Percentiles rank a stretch among this genome's conserved stretches.
phyloP scores from a whole-genome alignment of 2,797 vertebrate genomes.

The Xenops minutus region DNA sequence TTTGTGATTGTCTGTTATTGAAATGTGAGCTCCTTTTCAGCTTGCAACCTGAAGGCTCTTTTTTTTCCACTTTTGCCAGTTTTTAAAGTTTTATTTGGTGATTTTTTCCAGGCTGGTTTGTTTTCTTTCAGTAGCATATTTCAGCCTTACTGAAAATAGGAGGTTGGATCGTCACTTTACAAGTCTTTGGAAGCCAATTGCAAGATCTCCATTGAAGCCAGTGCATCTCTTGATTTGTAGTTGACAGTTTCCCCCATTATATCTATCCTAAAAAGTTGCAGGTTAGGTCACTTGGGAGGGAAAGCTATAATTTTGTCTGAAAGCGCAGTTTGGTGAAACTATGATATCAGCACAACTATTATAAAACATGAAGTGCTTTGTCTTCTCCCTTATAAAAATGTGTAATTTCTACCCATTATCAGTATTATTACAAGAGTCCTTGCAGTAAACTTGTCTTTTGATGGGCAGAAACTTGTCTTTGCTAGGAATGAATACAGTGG shows the following conservation, averaged over 20 bases:
- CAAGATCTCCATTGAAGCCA: neutral
- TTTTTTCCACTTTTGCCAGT: neutral
- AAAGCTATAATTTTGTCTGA: constrained; percentile 62
- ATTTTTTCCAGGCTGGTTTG: neutral
- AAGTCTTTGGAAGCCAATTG: neutral
- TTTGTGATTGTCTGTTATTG: constrained; percentile 13
- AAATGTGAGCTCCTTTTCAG: neutral
- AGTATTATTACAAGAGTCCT: constrained; percentile 37
- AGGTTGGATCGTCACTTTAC: neutral
- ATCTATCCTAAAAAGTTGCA: constrained; percentile 34
- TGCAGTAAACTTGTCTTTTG: constrained; percentile 51
- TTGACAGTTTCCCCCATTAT: constrained; percentile 1
- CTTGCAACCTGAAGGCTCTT: neutral
- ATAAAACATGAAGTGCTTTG: constrained; percentile 52
- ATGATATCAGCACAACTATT: constrained; percentile 46
- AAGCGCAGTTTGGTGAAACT: constrained; percentile 56
- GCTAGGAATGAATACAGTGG: constrained; percentile 18
- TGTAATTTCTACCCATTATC: constrained; percentile 64
- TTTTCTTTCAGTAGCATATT: neutral
- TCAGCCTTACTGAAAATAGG: neutral
- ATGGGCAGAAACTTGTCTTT: constrained; percentile 56
- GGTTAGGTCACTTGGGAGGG: constrained; percentile 44
- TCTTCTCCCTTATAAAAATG: constrained; percentile 53
- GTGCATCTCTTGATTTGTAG: constrained; percentile 8
- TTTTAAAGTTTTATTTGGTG: neutral